Evolutionary conservation across 2,113 vertebrate species (phyloP).

Genomic region (Isichthys henryi): DNA sequence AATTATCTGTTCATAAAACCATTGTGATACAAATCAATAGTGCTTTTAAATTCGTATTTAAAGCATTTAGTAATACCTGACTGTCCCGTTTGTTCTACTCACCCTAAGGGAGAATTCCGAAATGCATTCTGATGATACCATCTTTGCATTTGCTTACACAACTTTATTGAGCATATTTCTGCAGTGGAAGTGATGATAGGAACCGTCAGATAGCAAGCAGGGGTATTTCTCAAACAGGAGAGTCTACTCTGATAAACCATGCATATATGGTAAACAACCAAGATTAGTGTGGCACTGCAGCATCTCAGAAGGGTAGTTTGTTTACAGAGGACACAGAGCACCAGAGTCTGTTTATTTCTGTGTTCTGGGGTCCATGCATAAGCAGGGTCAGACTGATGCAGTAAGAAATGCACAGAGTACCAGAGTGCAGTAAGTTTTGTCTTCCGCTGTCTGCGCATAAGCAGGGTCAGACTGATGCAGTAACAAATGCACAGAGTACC

Average conservation of each 20-base stretch:
- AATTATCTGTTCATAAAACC: not conserved
- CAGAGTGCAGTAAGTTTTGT: constrained; percentile 58
- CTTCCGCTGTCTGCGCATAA: constrained; percentile 57
- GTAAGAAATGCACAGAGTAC: constrained; percentile 53
- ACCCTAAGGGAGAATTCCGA: constrained; percentile 12
- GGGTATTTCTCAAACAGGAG: constrained; percentile 61
- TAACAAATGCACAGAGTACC: constrained; percentile 51
- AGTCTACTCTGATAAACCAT: constrained; percentile 48
- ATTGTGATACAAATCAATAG: not conserved
- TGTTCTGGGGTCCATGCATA: constrained; percentile 56
- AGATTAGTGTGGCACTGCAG: constrained; percentile 60
- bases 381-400: constrained; percentile 56
- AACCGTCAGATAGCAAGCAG: constrained; percentile 52
- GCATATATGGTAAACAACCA: constrained; percentile 62
- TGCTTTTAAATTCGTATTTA: constrained; percentile 15
- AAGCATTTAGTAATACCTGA: constrained; percentile 32
- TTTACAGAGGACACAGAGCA: constrained; percentile 62
- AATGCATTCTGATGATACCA: constrained; percentile 26
- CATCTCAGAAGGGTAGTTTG: constrained; percentile 51
- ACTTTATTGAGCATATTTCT: constrained; percentile 21
- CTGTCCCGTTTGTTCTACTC: not conserved
- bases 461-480: constrained; percentile 54
- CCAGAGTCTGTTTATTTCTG: constrained; percentile 58
- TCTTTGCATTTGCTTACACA: constrained; percentile 19
- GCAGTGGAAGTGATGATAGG: constrained; percentile 36